Percentiles rank a stretch among this genome's conserved stretches.
phyloP scores from a whole-genome alignment of 2,797 vertebrate species.

The Lepidocolaptes lacrymiger region DNA sequence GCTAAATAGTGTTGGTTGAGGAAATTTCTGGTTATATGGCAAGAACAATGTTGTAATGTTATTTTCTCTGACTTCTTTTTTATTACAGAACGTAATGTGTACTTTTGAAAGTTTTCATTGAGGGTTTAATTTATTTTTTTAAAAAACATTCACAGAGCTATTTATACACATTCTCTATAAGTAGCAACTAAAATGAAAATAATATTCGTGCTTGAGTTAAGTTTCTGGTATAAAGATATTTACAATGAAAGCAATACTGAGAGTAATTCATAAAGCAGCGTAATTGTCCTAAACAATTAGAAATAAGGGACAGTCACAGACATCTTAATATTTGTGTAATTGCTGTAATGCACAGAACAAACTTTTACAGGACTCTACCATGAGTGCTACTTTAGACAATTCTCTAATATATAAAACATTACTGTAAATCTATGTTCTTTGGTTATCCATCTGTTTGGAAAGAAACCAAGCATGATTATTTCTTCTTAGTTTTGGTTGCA shows the following conservation, averaged over 20 bases:
- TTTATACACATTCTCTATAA: background rate
- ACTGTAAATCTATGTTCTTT: background rate
- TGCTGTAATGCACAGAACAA: background rate
- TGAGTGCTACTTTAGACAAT: background rate
- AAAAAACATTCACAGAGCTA: background rate
- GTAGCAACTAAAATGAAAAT: background rate
- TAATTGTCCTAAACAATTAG: background rate
- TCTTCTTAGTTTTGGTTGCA: background rate
- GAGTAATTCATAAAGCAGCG: background rate
- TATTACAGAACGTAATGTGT: background rate
- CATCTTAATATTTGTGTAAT: background rate
- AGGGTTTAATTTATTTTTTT: background rate
- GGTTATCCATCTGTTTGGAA: background rate
- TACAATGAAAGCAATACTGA: background rate
- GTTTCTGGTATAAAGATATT: background rate
- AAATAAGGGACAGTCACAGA: background rate
- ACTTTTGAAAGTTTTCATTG: background rate
- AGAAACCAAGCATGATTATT: background rate
- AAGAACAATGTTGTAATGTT: background rate
- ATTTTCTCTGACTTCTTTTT: background rate
- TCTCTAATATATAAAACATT: background rate
- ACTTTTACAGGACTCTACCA: background rate
- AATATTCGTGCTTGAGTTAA: background rate
- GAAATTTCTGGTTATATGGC: background rate
- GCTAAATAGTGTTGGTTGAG: background rate